Conservation (phyloP, 2,797 vertebrate genomes). For the Neosilurus hyrtlii region DNA sequence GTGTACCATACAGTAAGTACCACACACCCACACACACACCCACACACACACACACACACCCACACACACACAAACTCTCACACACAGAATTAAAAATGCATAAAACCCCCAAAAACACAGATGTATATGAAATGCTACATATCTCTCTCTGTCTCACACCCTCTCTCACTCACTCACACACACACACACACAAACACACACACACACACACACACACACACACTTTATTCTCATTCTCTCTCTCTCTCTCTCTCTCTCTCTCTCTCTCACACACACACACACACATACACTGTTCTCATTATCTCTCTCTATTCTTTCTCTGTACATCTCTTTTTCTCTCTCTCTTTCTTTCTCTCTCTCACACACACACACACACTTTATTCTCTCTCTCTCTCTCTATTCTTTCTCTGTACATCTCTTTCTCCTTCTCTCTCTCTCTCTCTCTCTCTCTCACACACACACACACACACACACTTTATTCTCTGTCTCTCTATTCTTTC, state of each 20-base stretch:
- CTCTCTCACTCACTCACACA: background rate
- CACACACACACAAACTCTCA: conserved; percentile 66
- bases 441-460: background rate
- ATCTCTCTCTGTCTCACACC: too few relatives aligned
- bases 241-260: background rate
- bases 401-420: too few relatives aligned
- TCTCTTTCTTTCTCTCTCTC: background rate
- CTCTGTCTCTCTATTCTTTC: background rate
- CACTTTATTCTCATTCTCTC: background rate
- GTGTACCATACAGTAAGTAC: conserved; percentile 92
- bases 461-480: background rate
- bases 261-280: background rate
- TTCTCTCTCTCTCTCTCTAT: too few relatives aligned
- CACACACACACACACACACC: conserved; percentile 69
- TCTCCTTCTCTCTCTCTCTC: background rate
- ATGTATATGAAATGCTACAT: conserved; percentile 6
- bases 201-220: background rate
- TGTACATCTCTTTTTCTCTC: background rate
- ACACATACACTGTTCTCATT: background rate
- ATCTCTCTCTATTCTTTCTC: background rate
- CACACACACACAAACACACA: background rate
- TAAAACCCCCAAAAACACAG: conserved; percentile 28
- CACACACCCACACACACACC: conserved; percentile 28
- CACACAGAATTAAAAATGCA: conserved; percentile 33
- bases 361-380: background rate